These are phyloP conservation scores for Oryzias javanicus DNA, from an alignment of 2,113 vertebrate species.

Conservation along the genomic window DNA sequence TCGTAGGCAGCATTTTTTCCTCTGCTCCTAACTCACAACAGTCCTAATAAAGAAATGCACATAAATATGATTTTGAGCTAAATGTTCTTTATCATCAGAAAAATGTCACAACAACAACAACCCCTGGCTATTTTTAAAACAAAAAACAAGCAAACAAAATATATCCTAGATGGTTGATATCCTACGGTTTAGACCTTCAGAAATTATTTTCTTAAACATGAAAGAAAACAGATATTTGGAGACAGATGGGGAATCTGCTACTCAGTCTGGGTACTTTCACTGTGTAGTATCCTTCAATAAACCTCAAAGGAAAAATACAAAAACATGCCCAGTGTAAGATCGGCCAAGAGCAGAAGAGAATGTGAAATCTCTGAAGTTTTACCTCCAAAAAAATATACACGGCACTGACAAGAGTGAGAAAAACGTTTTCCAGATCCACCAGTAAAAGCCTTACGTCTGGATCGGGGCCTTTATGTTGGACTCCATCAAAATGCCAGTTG, in stretches of 20 bases:
- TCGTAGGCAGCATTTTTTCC: too few relatives aligned
- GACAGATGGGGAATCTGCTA: conserved; percentile 32
- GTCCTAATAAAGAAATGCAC: too few relatives aligned
- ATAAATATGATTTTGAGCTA: too few relatives aligned
- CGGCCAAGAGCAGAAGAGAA: conserved; percentile 46
- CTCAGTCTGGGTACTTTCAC: conserved; percentile 32
- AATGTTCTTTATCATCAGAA: too few relatives aligned
- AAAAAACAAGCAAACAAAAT: conserved; percentile 17
- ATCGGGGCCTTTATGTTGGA: conserved; percentile 55
- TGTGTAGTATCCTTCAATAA: conserved; percentile 48
- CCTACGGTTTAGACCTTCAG: conserved; percentile 49
- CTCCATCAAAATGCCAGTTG: conserved; percentile 31
- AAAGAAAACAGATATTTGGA: conserved; percentile 45
- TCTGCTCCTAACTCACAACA: too few relatives aligned
- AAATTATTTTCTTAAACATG: conserved; percentile 51
- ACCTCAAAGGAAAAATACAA: conserved; percentile 62
- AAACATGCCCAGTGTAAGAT: conserved; percentile 40
- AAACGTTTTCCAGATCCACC: conserved; percentile 63
- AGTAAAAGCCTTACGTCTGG: conserved; percentile 43
- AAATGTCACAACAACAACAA: too few relatives aligned
- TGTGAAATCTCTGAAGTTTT: conserved; percentile 56
- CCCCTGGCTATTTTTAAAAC: too few relatives aligned
- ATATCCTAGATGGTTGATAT: conserved; percentile 53
- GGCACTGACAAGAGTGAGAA: conserved; percentile 52
- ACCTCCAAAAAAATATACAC: conserved; percentile 46